Percentiles rank a stretch among this genome's conserved stretches.
Evolutionary conservation across 2,888 invertebrate genomes (phyloP).

Genomic region (Alloscopus bannaensis): DNA sequence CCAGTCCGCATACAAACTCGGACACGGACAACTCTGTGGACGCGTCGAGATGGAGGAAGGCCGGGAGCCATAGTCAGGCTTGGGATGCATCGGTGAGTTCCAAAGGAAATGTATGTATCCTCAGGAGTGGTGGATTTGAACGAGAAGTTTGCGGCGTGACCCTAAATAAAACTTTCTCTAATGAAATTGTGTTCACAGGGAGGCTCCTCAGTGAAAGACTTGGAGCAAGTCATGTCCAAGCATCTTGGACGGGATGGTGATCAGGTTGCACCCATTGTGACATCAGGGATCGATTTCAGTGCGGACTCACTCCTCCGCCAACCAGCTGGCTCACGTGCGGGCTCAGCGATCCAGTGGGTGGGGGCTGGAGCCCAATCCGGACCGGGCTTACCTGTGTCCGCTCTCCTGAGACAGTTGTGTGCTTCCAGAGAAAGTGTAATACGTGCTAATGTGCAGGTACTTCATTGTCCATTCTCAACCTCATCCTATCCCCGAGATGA

Average conservation of each 20-base stretch:
- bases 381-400: slow-evolving; percentile 86
- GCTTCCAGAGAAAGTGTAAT: slow-evolving; percentile 97
- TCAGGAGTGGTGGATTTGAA: neutral
- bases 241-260: slow-evolving; percentile 79
- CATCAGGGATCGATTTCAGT: slow-evolving; percentile 85
- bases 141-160: too few species aligned
- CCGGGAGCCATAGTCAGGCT: slow-evolving; percentile 68
- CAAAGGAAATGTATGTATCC: neutral
- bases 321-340: slow-evolving; percentile 71
- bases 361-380: slow-evolving; percentile 73
- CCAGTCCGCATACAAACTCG: slow-evolving; percentile 71
- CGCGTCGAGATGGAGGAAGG: slow-evolving; percentile 71
- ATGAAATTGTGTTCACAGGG: slow-evolving; percentile 67
- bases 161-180: slow-evolving; percentile 1
- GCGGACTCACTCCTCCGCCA: slow-evolving; percentile 86
- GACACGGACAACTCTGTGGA: slow-evolving; percentile 70
- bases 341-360: slow-evolving; percentile 85
- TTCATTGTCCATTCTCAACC: slow-evolving; percentile 72
- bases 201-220: slow-evolving; percentile 86
- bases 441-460: slow-evolving; percentile 84
- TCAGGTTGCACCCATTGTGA: slow-evolving; percentile 78
- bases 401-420: slow-evolving; percentile 91
- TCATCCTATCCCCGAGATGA: neutral
- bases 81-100: slow-evolving; percentile 72
- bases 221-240: slow-evolving; percentile 98